These are phyloP conservation scores for Labia minor DNA, from an alignment of 2,888 invertebrate species.

Conservation along the genomic window DNA sequence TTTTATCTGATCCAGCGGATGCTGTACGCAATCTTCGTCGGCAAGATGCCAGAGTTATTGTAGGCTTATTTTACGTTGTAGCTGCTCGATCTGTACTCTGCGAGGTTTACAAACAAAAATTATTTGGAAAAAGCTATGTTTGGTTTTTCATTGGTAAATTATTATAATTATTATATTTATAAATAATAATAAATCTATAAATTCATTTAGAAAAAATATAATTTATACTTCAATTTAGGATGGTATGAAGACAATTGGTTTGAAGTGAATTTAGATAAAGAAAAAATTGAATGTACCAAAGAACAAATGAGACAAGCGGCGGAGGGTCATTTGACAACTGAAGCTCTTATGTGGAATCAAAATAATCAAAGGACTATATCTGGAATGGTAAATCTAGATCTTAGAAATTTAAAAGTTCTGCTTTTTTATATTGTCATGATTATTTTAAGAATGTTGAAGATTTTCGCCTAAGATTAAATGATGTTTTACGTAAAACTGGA, in stretches of 20 bases:
- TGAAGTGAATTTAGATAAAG: slow-evolving; percentile 71
- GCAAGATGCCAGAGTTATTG: slow-evolving; percentile 95
- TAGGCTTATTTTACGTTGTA: slow-evolving; percentile 96
- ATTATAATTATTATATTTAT: not conserved
- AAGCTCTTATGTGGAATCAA: slow-evolving; percentile 97
- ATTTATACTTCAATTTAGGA: slow-evolving; percentile 47
- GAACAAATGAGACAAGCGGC: slow-evolving; percentile 91
- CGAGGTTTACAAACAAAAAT: slow-evolving; percentile 84
- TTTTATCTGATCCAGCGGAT: slow-evolving; percentile 91
- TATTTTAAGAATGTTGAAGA: slow-evolving; percentile 51
- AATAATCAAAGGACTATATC: slow-evolving; percentile 89
- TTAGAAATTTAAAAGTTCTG: no score
- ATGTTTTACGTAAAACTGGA: slow-evolving; percentile 64
- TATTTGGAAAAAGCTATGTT: slow-evolving; percentile 92
- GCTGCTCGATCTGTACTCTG: slow-evolving; percentile 93
- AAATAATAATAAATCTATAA: no score
- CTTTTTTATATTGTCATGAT: not conserved
- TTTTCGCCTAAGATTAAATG: slow-evolving; percentile 76
- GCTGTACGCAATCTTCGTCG: slow-evolving; percentile 88
- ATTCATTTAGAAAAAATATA: no score
- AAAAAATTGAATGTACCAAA: slow-evolving; percentile 81
- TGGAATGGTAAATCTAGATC: slow-evolving; percentile 70
- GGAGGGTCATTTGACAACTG: slow-evolving; percentile 95
- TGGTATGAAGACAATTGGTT: slow-evolving; percentile 99
- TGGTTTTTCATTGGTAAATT: slow-evolving; percentile 95